Percentiles rank a stretch among this genome's conserved stretches.
These are phyloP conservation scores for Pachypanchax playfairii DNA, from an alignment of 2,113 vertebrate species.

Conservation along the genomic window DNA sequence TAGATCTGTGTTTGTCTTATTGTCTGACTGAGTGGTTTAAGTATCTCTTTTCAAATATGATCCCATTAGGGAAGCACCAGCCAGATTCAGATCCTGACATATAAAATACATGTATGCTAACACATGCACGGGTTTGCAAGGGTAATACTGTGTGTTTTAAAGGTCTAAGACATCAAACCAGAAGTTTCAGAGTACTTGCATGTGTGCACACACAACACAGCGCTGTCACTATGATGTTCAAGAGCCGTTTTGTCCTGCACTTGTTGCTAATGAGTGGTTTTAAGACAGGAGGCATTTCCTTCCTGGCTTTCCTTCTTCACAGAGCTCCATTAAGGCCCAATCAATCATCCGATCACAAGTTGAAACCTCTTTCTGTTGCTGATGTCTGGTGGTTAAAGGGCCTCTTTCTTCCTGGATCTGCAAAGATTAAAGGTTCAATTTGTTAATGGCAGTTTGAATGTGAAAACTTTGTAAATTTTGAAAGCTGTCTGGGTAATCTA, in stretches of 20 bases:
- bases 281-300: slow-evolving; percentile 65
- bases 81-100: slow-evolving; percentile 41
- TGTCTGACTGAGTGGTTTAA: slow-evolving; percentile 63
- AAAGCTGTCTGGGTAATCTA: neutral
- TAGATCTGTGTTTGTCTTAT: slow-evolving; percentile 65
- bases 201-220: neutral
- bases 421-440: slow-evolving; percentile 32
- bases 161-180: neutral
- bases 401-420: slow-evolving; percentile 43
- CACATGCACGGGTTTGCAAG: slow-evolving; percentile 19
- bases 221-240: slow-evolving; percentile 13
- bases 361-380: slow-evolving; percentile 25
- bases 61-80: slow-evolving; percentile 68
- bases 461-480: slow-evolving; percentile 6
- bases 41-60: slow-evolving; percentile 73
- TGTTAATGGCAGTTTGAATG: slow-evolving; percentile 25
- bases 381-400: slow-evolving; percentile 26
- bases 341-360: slow-evolving; percentile 64
- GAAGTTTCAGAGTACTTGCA: neutral
- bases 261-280: slow-evolving; percentile 66
- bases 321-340: slow-evolving; percentile 53
- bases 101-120: slow-evolving; percentile 26
- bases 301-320: slow-evolving; percentile 40
- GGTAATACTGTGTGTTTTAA: slow-evolving; percentile 5
- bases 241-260: slow-evolving; percentile 30